Base-by-base conservation (phyloP, 2,888 invertebrate genomes). In the Diplolepis rosae region DNA sequence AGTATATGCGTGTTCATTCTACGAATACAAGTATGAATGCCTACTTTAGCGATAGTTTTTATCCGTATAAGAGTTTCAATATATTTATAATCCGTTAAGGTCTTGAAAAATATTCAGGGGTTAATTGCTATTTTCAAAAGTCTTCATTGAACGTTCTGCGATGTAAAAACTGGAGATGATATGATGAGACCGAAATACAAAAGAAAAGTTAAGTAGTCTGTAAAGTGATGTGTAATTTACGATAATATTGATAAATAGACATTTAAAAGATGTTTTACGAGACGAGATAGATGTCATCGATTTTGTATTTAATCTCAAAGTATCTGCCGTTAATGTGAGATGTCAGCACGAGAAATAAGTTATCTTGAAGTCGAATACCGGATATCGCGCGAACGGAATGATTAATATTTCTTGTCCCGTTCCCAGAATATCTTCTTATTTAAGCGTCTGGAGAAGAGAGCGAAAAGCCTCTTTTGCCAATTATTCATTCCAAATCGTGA, bases 401-500 rank as follows among this genome's bases (percentile, higher is more conserved):
- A 79, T 78, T 79, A 79, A 79, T 75, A 73, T 69, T 71, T 69
- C 66, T 39, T 72, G 77, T 78, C 74, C 78, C 73, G 72, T 77
- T 75, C 72, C 66, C 71, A 68, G 61, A 71, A 74, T 69, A 56
- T 52, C 61, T 54, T 30, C 66, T n/a, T n/a, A 48, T 9, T 45
- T 45, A 45, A 45, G 45, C 18, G 45, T 18, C 45, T 18, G 4
- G 4, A 48, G 48, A 48, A 1, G 22, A 48, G 48, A 48, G 48
- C 48, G 22, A 48, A 48, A 22, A 73, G 76, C 71, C 73, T 72
- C 76, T 73, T 74, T 77, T 71, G 71, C 73, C 76, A 76, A 77
- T 84, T 83, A 83, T 83, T 83, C 82, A 83, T 83, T 73, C 78
- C 76, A 80, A 83, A 83, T 83, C 83, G 80, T 82, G 80, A 83